Evolutionary conservation across 2,797 vertebrate species (phyloP).

Genomic region (Scomberomorus guttatus): DNA sequence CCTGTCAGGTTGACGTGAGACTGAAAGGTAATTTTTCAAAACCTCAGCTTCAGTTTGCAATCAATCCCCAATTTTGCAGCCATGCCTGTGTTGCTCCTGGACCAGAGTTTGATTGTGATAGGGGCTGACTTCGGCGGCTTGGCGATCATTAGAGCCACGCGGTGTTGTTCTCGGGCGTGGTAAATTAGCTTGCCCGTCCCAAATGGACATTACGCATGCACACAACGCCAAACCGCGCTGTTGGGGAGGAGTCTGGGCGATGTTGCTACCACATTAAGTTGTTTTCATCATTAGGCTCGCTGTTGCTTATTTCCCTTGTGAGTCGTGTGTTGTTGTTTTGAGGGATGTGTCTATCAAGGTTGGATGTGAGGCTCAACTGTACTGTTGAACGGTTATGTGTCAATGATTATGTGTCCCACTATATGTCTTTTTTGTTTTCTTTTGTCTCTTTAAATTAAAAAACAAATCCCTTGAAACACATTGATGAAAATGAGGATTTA

Average conservation of each 20-base stretch:
- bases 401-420: conserved; percentile 74
- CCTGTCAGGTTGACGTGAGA: conserved; percentile 42
- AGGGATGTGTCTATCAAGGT: conserved; percentile 79
- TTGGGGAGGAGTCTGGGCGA: conserved; percentile 77
- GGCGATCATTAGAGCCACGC: conserved; percentile 74
- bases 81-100: conserved; percentile 42
- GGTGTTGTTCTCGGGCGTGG: conserved; percentile 57
- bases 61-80: conserved; percentile 33
- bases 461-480: conserved; percentile 79
- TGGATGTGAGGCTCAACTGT: conserved; percentile 73
- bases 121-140: conserved; percentile 60
- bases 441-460: conserved; percentile 73
- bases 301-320: conserved; percentile 84
- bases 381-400: conserved; percentile 71
- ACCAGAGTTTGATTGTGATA: conserved; percentile 61
- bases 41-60: conserved; percentile 53
- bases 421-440: conserved; percentile 56
- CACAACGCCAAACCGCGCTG: conserved; percentile 70
- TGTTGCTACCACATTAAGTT: conserved; percentile 80
- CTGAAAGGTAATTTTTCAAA: conserved; percentile 65
- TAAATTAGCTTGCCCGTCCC: conserved; percentile 78
- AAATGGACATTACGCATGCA: conserved; percentile 78
- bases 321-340: conserved; percentile 80
- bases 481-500: conserved; percentile 76
- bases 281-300: conserved; percentile 82